These are phyloP conservation scores for Melipona quadrifasciata DNA, from an alignment of 1,140 invertebrate genomes.

Conservation along the genomic window DNA sequence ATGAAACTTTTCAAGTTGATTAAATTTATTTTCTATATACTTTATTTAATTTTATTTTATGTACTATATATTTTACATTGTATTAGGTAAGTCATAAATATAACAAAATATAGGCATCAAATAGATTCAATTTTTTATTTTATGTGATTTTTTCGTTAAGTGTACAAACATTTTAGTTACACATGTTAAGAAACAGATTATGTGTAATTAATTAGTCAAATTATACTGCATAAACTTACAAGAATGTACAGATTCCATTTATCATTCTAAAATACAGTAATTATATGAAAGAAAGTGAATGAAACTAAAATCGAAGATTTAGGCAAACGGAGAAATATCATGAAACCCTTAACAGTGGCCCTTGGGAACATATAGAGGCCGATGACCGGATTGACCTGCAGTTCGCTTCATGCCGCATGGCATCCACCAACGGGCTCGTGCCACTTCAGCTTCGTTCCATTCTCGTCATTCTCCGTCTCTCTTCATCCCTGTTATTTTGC, in stretches of 20 bases:
- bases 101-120: no score
- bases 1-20: not conserved
- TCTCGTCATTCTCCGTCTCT: conserved; percentile 38
- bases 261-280: not conserved
- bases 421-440: conserved; percentile 71
- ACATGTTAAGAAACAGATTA: not conserved
- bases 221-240: not conserved
- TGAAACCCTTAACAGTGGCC: conserved; percentile 50
- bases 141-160: not conserved
- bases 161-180: not conserved
- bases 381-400: conserved; percentile 78
- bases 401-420: conserved; percentile 65
- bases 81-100: no score
- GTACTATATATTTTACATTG: not conserved
- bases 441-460: conserved; percentile 61
- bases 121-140: no score
- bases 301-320: not conserved
- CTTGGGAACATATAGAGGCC: conserved; percentile 70
- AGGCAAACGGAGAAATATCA: conserved; percentile 3
- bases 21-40: not conserved
- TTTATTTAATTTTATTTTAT: not conserved
- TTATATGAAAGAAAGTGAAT: not conserved
- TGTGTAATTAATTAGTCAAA: not conserved
- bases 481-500: conserved; percentile 30
- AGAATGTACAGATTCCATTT: not conserved